Evolutionary conservation across 2,888 invertebrate species (phyloP), one percentile per base, ranked within the genome.

Genomic region (Macropis europaea): DNA sequence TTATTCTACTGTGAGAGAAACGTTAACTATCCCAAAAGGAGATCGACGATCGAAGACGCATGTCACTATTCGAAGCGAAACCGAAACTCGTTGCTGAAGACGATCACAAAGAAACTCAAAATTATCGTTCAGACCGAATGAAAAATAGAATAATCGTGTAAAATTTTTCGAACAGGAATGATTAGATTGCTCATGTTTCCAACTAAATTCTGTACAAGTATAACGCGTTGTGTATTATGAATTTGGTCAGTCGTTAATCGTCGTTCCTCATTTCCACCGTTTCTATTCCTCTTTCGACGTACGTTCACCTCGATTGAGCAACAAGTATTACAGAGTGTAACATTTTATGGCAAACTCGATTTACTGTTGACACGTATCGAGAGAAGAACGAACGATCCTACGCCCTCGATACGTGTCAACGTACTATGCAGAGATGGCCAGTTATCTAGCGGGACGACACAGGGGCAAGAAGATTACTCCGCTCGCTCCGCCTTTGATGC

Each of bases 281-380:
- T 13, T n/a, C n/a, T n/a, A n/a, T n/a, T n/a, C n/a, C n/a, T n/a
- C n/a, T 22, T 9, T 6, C 66, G 30, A 15, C 36, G 26, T 24
- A 43, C 53, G 63, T 43, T 47, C 54, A 53, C 45, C 64, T 43
- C 40, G 26, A 69, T 77, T 77, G 74, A 77, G 73, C 74, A 77
- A 77, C 68, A 77, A 63, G 17, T 69, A 68, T 56, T 43, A 54
- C 38, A 30, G 22, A 24, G 13, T 50, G 42, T 53, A 73, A 56
- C 17, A 38, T 45, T 45, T 52, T 63, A 78, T 77, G 77, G 77
- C 76, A 78, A 77, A 56, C 64, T 69, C 42, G 48, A 72, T 64
- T 40, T 56, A 74, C 36, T 66, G 19, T 48, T 36, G 48, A 63
- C 43, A 17, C 43, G 48, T 56, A 53, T 28, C 19, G 30, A 76